Evolutionary conservation across 1,140 invertebrate species (phyloP).

Genomic region (Zaprionus nigranus): DNA sequence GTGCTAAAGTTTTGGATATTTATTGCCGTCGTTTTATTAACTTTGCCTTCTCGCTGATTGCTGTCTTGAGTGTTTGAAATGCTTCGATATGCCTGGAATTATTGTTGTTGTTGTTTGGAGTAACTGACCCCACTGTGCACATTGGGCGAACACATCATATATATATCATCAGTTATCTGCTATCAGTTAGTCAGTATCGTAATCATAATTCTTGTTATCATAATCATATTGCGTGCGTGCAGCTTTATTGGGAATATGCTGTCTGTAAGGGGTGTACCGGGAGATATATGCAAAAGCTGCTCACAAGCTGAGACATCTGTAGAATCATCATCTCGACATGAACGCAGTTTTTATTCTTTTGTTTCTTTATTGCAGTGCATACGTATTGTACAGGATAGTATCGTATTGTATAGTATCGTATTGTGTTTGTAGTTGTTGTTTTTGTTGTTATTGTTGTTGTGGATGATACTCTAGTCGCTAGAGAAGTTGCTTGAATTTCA

Average conservation of each 20-base stretch:
- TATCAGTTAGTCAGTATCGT: constrained; percentile 18
- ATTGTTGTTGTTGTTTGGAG: constrained; percentile 68
- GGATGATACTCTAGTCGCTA: constrained; percentile 23
- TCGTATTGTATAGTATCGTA: constrained; percentile 33
- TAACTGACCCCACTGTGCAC: constrained; percentile 66
- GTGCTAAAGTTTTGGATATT: constrained; percentile 47
- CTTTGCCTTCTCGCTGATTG: constrained; percentile 35
- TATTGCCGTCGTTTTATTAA: constrained; percentile 51
- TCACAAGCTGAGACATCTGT: constrained; percentile 25
- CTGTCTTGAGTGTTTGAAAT: constrained; percentile 62
- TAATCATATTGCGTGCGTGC: constrained; percentile 45
- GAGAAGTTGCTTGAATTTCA: constrained; percentile 63
- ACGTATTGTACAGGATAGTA: constrained; percentile 10
- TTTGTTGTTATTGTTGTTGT: neutral
- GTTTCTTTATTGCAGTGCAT: neutral
- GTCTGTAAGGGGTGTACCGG: constrained; percentile 12
- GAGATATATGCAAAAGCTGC: constrained; percentile 24
- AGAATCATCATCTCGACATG: constrained; percentile 29
- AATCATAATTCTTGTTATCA: constrained; percentile 38
- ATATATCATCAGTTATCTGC: constrained; percentile 30
- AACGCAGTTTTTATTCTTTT: constrained; percentile 20
- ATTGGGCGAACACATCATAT: constrained; percentile 55
- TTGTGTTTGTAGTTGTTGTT: constrained; percentile 15
- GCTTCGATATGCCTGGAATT: constrained; percentile 81
- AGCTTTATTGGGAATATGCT: constrained; percentile 5